A percentile compares a stretch with the other conserved stretches of the same genome.
phyloP scores from a whole-genome alignment of 1,140 invertebrate species.

The Anthonomus grandis region DNA sequence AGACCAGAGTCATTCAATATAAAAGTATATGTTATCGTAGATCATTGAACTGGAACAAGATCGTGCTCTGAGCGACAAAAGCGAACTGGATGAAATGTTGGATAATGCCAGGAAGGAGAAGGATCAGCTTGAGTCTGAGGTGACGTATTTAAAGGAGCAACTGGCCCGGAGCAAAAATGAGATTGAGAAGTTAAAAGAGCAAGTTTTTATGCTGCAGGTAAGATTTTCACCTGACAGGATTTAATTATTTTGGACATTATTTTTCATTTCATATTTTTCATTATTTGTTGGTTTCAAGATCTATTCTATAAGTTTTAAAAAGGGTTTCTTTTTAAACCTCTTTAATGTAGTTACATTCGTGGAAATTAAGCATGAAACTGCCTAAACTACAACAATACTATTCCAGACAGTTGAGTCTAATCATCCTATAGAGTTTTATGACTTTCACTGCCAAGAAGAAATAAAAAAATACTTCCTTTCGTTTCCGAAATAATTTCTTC shows the following conservation, averaged over 20 bases:
- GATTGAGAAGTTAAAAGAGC: constrained; percentile 67
- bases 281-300: too few relatives aligned
- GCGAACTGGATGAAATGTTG: constrained; percentile 67
- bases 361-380: too few relatives aligned
- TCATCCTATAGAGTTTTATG: too few relatives aligned
- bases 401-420: too few relatives aligned
- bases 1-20: neutral
- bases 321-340: too few relatives aligned
- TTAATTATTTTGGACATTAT: neutral
- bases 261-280: neutral
- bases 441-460: too few relatives aligned
- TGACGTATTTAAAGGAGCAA: constrained; percentile 73
- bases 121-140: constrained; percentile 64
- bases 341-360: too few relatives aligned
- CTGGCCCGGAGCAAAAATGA: constrained; percentile 74
- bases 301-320: too few relatives aligned
- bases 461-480: too few relatives aligned
- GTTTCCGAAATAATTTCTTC: too few relatives aligned
- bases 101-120: constrained; percentile 68
- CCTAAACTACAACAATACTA: too few relatives aligned
- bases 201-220: constrained; percentile 62
- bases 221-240: too few relatives aligned
- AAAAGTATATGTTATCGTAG: constrained; percentile 21
- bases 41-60: constrained; percentile 62
- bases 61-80: constrained; percentile 58